Evolutionary conservation across 2,797 vertebrate genomes (phyloP).

Genomic region (Muscicapa striata): DNA sequence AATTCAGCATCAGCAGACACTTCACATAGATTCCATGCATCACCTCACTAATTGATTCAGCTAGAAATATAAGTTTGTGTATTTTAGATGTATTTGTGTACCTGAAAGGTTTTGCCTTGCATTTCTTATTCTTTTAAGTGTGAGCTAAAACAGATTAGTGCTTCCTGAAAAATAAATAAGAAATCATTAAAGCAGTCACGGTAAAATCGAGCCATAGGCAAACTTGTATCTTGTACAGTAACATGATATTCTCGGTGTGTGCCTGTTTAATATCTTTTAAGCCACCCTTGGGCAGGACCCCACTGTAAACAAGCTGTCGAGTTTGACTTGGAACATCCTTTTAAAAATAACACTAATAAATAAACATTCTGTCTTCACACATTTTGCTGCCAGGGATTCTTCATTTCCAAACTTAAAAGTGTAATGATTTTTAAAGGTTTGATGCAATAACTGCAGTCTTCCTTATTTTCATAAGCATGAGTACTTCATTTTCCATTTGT

Average conservation of each 20-base stretch:
- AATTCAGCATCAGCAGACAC: background rate
- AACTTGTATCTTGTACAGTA: conserved; percentile 20
- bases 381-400: conserved; percentile 50
- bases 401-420: conserved; percentile 2
- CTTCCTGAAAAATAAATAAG: conserved; percentile 35
- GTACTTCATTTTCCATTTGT: background rate
- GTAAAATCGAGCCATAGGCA: conserved; percentile 33
- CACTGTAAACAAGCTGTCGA: conserved; percentile 60
- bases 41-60: background rate
- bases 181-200: background rate
- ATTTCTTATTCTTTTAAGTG: background rate
- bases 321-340: conserved; percentile 62
- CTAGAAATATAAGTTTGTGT: background rate
- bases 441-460: background rate
- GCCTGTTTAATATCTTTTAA: conserved; percentile 62
- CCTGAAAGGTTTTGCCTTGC: background rate
- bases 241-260: conserved; percentile 40
- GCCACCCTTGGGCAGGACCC: conserved; percentile 56
- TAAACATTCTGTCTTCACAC: conserved; percentile 64
- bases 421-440: conserved; percentile 21
- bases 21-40: background rate
- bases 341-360: conserved; percentile 63
- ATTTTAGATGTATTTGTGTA: background rate
- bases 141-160: background rate
- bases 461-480: background rate